These are phyloP conservation scores for Pantelozetes paolii DNA, from an alignment of 2,888 invertebrate genomes.

Conservation along the genomic window DNA sequence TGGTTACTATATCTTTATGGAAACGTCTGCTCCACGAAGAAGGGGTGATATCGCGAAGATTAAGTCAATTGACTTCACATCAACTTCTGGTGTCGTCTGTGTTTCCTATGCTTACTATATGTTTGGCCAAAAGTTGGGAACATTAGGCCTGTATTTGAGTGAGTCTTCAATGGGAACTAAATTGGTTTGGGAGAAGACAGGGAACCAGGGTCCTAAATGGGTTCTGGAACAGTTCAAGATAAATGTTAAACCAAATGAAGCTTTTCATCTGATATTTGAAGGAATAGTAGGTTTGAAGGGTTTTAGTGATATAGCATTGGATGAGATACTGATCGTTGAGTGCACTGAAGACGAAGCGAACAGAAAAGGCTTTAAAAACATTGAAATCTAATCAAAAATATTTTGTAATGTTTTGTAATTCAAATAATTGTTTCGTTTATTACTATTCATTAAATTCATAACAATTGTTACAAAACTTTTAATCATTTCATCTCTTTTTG, in stretches of 20 bases:
- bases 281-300: background rate
- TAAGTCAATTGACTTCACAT: background rate
- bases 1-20: constrained; percentile 28
- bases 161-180: background rate
- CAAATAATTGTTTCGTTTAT: no score
- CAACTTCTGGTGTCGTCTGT: background rate
- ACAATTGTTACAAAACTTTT: no score
- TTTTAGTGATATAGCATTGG: constrained; percentile 10
- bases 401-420: background rate
- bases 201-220: background rate
- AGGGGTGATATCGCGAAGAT: background rate
- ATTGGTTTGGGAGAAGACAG: constrained; percentile 13
- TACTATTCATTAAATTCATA: no score
- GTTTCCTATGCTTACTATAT: constrained; percentile 28
- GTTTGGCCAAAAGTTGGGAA: constrained; percentile 30
- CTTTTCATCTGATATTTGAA: constrained; percentile 1
- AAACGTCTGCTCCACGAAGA: constrained; percentile 6
- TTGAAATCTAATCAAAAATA: background rate
- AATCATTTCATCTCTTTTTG: no score
- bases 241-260: background rate
- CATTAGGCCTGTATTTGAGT: constrained; percentile 2
- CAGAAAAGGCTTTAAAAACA: background rate
- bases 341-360: background rate
- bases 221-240: background rate
- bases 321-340: background rate